These are phyloP conservation scores for Dasypus novemcinctus DNA, from an alignment of 2,113 vertebrate species.

Conservation along the genomic window DNA sequence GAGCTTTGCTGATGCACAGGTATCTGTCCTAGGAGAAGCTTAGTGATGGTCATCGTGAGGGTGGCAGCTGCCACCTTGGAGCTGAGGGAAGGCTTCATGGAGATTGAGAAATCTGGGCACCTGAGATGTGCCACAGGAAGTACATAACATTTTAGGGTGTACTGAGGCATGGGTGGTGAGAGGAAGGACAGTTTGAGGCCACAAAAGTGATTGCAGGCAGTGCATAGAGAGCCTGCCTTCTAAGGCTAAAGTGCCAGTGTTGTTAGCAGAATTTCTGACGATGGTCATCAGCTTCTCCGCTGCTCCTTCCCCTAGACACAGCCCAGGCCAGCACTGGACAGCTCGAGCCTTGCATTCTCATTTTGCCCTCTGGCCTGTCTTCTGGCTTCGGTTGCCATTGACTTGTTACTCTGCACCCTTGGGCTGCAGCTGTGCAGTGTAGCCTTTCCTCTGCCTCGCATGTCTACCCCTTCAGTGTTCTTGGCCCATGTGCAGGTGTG, in stretches of 20 bases:
- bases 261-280: neutral
- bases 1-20: neutral
- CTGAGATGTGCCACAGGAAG: neutral
- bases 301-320: neutral
- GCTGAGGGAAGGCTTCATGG: neutral
- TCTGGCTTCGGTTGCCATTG: neutral
- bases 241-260: neutral
- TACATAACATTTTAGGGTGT: rapidly evolving
- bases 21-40: neutral
- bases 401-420: neutral
- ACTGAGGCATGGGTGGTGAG: neutral
- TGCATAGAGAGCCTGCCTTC: neutral
- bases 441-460: neutral
- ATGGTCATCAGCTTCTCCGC: neutral
- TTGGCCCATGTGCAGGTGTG: neutral
- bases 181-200: neutral
- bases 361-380: neutral
- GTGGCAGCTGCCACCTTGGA: neutral
- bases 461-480: neutral
- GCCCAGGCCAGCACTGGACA: neutral
- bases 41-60: neutral
- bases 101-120: neutral
- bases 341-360: neutral
- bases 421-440: neutral
- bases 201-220: neutral